phyloP scores from a whole-genome alignment of 2,888 invertebrate genomes.

The Chelonus formosanus region DNA sequence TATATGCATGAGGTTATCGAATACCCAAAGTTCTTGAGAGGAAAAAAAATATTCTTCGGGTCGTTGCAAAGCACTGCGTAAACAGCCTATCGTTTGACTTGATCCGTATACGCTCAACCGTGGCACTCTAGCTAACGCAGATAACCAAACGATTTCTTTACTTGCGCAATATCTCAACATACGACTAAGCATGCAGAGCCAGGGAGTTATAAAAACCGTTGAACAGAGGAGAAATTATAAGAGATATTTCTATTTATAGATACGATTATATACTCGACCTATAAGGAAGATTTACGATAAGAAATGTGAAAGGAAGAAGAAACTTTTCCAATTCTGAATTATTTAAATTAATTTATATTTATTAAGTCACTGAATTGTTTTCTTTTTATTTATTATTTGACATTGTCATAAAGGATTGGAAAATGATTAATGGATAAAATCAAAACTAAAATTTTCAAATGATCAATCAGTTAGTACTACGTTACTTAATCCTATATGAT shows the following conservation, averaged over 20 bases:
- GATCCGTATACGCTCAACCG: slow-evolving; percentile 34
- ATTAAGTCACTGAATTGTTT: not conserved
- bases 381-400: not conserved
- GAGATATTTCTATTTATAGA: slow-evolving; percentile 11
- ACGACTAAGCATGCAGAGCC: slow-evolving; percentile 5
- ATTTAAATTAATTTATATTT: not conserved
- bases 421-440: too few relatives aligned
- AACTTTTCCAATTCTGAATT: slow-evolving; percentile 16
- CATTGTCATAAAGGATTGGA: too few relatives aligned
- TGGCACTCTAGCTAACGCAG: slow-evolving; percentile 23
- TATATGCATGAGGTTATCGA: too few relatives aligned
- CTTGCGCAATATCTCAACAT: slow-evolving; percentile 31
- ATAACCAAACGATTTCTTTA: slow-evolving; percentile 33
- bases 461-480: too few relatives aligned
- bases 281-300: slow-evolving; percentile 13
- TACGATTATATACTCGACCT: not conserved
- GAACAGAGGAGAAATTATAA: slow-evolving; percentile 9
- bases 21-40: not conserved
- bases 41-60: slow-evolving; percentile 46
- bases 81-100: slow-evolving; percentile 54
- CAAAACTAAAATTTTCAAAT: too few relatives aligned
- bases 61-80: slow-evolving; percentile 56
- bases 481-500: too few relatives aligned
- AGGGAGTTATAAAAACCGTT: slow-evolving; percentile 8
- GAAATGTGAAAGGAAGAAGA: slow-evolving; percentile 15